phyloP scores from a whole-genome alignment of 2,888 invertebrate species.

The Agrochola circellaris region DNA sequence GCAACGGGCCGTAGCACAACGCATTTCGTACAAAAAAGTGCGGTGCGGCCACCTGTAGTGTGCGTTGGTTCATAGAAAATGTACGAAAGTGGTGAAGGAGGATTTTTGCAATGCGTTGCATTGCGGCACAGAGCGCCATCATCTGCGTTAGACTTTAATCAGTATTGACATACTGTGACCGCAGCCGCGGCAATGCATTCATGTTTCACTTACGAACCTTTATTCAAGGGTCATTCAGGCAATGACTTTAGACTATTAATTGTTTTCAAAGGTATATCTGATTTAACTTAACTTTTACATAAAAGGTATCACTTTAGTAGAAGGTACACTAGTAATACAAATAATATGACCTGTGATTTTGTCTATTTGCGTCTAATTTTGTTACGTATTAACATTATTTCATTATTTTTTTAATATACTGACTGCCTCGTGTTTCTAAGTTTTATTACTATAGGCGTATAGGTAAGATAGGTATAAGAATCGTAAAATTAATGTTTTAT shows the following conservation, averaged over 20 bases:
- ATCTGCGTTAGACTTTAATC: slow-evolving; percentile 18
- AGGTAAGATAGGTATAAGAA: slow-evolving; percentile 13
- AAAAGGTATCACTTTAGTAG: neutral
- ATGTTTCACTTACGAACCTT: slow-evolving; percentile 62
- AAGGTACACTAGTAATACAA: slow-evolving; percentile 10
- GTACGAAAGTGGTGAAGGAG: neutral
- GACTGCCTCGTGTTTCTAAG: slow-evolving; percentile 1
- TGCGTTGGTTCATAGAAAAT: neutral
- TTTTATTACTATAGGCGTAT: neutral
- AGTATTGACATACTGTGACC: slow-evolving; percentile 43
- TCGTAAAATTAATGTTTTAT: slow-evolving; percentile 43
- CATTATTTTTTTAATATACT: neutral
- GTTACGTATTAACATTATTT: neutral
- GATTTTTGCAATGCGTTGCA: neutral
- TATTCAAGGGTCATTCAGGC: slow-evolving; percentile 37
- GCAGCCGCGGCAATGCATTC: slow-evolving; percentile 48
- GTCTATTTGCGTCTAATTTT: slow-evolving; percentile 4
- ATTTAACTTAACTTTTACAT: slow-evolving; percentile 2
- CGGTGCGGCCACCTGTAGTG: neutral
- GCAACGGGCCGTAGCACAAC: neutral
- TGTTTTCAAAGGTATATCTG: slow-evolving; percentile 33
- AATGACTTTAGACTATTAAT: slow-evolving; percentile 27
- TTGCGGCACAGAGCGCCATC: too few relatives aligned
- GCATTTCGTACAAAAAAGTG: neutral
- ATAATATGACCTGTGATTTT: neutral